phyloP scores from a whole-genome alignment of 2,888 invertebrate species.

The Tetragonula carbonaria region DNA sequence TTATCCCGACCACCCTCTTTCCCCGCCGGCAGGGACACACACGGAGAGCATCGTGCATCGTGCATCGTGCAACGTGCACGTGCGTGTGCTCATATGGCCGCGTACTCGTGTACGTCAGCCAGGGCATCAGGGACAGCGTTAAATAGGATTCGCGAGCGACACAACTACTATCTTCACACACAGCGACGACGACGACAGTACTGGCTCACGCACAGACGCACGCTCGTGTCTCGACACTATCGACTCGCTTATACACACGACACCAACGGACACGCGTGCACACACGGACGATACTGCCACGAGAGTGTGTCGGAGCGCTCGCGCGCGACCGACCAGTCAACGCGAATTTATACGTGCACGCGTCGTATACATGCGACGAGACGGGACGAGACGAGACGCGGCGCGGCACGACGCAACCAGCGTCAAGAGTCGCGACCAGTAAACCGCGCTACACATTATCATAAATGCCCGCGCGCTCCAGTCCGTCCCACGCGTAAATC shows the following conservation, averaged over 20 bases:
- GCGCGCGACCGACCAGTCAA: conserved; percentile 35
- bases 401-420: conserved; percentile 17
- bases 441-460: conserved; percentile 81
- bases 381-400: neutral
- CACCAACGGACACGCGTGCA: neutral
- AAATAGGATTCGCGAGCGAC: conserved; percentile 78
- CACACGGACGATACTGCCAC: neutral
- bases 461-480: conserved; percentile 80
- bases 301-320: neutral
- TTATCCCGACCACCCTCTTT: conserved; percentile 78
- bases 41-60: conserved; percentile 36
- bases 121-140: conserved; percentile 81
- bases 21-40: conserved; percentile 34
- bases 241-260: conserved; percentile 4
- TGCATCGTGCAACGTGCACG: conserved; percentile 55
- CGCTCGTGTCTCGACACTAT: neutral
- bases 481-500: conserved; percentile 83
- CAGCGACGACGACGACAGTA: too few species aligned
- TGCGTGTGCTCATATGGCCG: conserved; percentile 45
- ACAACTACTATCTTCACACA: conserved; percentile 41
- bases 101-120: conserved; percentile 52
- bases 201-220: neutral
- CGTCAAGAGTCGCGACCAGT: conserved; percentile 69
- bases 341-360: conserved; percentile 44
- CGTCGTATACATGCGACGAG: conserved; percentile 36